A percentile compares a stretch with the other conserved stretches of the same genome.
These are phyloP conservation scores for Caenorhabditis sp. DNA, from an alignment of 2,888 invertebrate species.

Conservation along the genomic window DNA sequence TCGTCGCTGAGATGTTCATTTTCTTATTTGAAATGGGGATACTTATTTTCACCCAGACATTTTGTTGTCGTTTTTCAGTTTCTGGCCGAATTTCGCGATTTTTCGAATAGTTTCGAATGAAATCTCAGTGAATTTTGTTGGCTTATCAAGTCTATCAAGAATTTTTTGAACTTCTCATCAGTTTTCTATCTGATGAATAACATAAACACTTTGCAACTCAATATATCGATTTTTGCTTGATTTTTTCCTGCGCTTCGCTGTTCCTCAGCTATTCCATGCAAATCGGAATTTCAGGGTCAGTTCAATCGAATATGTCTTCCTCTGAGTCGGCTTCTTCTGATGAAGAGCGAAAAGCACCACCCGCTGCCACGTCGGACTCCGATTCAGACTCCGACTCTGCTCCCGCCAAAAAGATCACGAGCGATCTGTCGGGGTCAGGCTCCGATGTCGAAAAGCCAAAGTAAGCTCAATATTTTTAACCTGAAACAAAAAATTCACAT, in stretches of 20 bases:
- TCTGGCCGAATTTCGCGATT: not conserved
- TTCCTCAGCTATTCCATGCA: not conserved
- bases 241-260: not conserved
- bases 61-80: not conserved
- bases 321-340: constrained; percentile 59
- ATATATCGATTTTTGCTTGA: constrained; percentile 9
- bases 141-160: not conserved
- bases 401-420: not conserved
- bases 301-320: constrained; percentile 47
- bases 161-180: no score
- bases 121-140: not conserved
- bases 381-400: constrained; percentile 47
- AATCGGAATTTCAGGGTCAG: constrained; percentile 29
- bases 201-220: not conserved
- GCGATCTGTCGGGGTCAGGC: constrained; percentile 50
- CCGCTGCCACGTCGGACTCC: constrained; percentile 7
- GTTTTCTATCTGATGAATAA: not conserved
- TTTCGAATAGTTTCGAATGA: not conserved
- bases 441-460: constrained; percentile 43
- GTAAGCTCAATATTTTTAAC: constrained; percentile 16
- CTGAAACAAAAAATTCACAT: not conserved
- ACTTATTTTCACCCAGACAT: not conserved
- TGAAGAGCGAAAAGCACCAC: constrained; percentile 13
- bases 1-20: no score
- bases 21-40: no score